These are phyloP conservation scores for Margarornis squamiger DNA, from an alignment of 2,797 vertebrate species.

Conservation along the genomic window DNA sequence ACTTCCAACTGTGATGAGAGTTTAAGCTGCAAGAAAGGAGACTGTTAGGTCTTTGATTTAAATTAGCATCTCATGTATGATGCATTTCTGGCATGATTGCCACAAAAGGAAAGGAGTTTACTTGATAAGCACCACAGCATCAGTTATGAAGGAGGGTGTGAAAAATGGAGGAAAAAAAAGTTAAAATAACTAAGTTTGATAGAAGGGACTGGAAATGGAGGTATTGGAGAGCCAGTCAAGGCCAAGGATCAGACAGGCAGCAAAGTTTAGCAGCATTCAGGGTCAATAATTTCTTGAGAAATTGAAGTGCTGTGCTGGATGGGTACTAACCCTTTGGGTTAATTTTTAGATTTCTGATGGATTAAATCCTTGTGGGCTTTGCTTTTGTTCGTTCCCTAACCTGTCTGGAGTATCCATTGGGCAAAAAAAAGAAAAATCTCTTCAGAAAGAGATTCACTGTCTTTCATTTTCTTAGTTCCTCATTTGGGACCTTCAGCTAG, in stretches of 20 bases:
- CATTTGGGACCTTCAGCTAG: not conserved
- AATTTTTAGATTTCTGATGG: not conserved
- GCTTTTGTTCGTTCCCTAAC: not conserved
- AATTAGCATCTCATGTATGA: fast-evolving
- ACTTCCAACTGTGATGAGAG: not conserved
- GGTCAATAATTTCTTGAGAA: not conserved
- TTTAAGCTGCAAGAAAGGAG: not conserved
- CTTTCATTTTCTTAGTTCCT: not conserved
- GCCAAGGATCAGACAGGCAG: not conserved
- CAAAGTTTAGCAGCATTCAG: not conserved
- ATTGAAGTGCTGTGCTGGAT: not conserved
- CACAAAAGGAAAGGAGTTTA: not conserved
- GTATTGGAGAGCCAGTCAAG: not conserved
- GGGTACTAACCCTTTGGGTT: not conserved
- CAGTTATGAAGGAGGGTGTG: not conserved
- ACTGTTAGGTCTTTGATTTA: not conserved
- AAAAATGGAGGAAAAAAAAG: not conserved
- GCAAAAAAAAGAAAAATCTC: not conserved
- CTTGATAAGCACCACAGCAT: not conserved
- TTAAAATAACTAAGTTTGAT: not conserved
- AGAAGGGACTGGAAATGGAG: not conserved
- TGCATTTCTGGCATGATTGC: not conserved
- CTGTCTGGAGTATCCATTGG: not conserved
- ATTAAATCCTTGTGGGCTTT: not conserved
- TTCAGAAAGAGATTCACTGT: not conserved